Base-by-base conservation (phyloP, 64 coral and sea anemone species). In the Montipora efflorescens region DNA sequence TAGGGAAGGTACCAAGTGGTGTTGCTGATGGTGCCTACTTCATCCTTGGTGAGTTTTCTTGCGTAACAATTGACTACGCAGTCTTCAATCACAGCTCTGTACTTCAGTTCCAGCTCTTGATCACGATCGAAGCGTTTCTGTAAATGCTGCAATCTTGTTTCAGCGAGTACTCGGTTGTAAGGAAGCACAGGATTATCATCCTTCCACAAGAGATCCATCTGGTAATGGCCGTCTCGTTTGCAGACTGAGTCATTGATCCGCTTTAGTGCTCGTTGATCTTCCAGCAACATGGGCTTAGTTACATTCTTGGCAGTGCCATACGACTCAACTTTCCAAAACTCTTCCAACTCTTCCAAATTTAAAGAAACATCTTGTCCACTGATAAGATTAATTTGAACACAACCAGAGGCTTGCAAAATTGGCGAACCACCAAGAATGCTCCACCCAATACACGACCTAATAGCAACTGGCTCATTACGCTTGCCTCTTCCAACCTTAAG, bases 191-290 rank as follows among this genome's bases (percentile, higher is more conserved):
- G 79, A 50, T 89, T 81, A 3, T 59, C 47, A 52, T 20, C 13
- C 43, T 89, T 89, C 86, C 92, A 94, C 48, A 93, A 28, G 5
- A 87, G 46, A 11, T 73, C 91, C 77, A 94, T 94, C 79, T 89
- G 45, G 53, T 88, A 94, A 57, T 94, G 64, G 74, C 76, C 76
- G 28, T 55, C 78, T 5, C 5, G 18, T 59, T 57, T 53, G 5
- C 45, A 88, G 14, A 94, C 82, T 50, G 85, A 74, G 14, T 81
- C 22, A 5, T 87, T 58, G 14, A 89, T 94, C 0, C 81, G 4
- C 22, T 68, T 83, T 36, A 80, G 19, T 19, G 85, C 92, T 74
- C 77, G 70, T 71, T 47, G 43, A 62, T 94, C 92, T 16, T 88
- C 76, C 2, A 89, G 78, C 9, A 78, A 82, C 67, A 94, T 47